Conservation (phyloP, 2,888 invertebrate species). For the Ethmia dodecea region DNA sequence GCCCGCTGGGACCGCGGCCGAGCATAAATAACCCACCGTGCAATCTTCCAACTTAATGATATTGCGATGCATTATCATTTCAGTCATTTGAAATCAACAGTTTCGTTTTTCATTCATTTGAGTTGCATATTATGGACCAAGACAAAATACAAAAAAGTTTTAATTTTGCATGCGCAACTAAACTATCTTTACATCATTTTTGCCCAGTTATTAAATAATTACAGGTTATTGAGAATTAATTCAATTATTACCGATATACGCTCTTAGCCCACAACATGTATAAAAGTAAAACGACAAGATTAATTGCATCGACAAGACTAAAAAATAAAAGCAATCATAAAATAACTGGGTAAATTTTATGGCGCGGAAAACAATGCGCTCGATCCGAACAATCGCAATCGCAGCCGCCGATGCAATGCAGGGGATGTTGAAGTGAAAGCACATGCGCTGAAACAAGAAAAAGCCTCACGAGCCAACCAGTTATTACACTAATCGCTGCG, state of each 20-base stretch:
- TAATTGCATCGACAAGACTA: constrained; percentile 36
- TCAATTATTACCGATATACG: constrained; percentile 30
- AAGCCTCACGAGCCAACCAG: constrained; percentile 66
- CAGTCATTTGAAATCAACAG: constrained; percentile 42
- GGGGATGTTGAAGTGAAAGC: constrained; percentile 58
- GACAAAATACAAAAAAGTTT: too few relatives aligned
- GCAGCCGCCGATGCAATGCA: constrained; percentile 35
- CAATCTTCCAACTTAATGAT: constrained; percentile 56
- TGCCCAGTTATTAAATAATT: constrained; percentile 24
- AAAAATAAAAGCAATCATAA: constrained; percentile 48
- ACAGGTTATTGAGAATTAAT: constrained; percentile 27
- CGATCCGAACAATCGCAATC: constrained; percentile 55
- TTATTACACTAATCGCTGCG: constrained; percentile 77
- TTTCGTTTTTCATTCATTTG: constrained; percentile 36
- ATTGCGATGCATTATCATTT: constrained; percentile 50
- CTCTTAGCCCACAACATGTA: constrained; percentile 17
- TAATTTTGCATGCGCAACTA: too few relatives aligned
- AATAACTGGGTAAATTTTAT: constrained; percentile 55
- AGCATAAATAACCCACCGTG: constrained; percentile 51
- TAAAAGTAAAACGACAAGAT: constrained; percentile 32
- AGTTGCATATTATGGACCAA: constrained; percentile 6
- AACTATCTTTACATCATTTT: too few relatives aligned
- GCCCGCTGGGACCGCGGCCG: constrained; percentile 29
- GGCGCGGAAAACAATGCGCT: constrained; percentile 61
- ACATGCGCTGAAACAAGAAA: constrained; percentile 64